phyloP scores from a whole-genome alignment of 2,888 invertebrate species.

The Zaprionus obscuricornis region DNA sequence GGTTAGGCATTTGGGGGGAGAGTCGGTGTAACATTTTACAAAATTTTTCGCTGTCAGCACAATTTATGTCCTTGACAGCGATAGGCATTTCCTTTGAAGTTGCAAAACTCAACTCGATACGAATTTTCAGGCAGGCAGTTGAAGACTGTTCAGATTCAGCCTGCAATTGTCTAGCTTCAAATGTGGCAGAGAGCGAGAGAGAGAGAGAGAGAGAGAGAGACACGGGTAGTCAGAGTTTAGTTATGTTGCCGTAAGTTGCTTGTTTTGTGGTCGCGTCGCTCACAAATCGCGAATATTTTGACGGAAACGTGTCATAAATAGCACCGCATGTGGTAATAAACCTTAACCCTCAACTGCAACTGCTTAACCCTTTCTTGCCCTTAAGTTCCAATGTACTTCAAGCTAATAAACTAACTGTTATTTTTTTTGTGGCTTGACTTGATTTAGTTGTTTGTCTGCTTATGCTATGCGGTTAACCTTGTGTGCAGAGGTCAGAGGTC shows the following conservation, averaged over 20 bases:
- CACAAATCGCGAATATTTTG: conserved; percentile 76
- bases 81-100: conserved; percentile 82
- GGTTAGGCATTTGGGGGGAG: no score
- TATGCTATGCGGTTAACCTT: conserved; percentile 4
- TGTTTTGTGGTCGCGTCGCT: conserved; percentile 22
- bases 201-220: conserved; percentile 28
- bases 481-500: not conserved
- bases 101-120: conserved; percentile 15
- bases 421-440: conserved; percentile 11
- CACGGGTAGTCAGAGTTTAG: no score
- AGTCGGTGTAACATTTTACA: conserved; percentile 7
- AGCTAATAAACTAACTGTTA: not conserved
- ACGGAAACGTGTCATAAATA: conserved; percentile 83
- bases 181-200: conserved; percentile 11
- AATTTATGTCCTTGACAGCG: conserved; percentile 82
- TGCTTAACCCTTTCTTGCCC: not conserved
- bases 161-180: conserved; percentile 23
- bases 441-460: conserved; percentile 33
- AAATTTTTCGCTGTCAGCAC: conserved; percentile 77
- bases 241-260: conserved; percentile 21
- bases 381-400: not conserved
- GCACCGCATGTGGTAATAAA: conserved; percentile 78
- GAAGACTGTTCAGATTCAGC: conserved; percentile 25
- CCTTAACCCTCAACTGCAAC: conserved; percentile 8
- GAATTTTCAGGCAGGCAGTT: conserved; percentile 4